Base-by-base conservation (phyloP, 2,113 vertebrate genomes). In the Leiothrix lutea region DNA sequence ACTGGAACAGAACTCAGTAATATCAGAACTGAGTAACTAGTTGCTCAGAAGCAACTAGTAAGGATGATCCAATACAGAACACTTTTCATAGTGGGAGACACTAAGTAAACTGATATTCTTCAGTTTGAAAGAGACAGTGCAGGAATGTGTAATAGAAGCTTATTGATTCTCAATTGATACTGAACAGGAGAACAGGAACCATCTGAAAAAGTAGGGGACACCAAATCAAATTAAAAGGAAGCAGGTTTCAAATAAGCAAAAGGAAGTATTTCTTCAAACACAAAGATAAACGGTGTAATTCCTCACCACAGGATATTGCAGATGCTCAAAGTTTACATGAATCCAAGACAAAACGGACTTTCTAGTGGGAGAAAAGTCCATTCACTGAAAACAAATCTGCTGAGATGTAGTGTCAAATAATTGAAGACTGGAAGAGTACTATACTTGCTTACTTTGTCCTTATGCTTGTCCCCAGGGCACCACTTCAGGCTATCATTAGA, bases 241-340 rank as follows among this genome's bases (percentile, higher is more conserved):
- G 31, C 15, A 69, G 26, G 33, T 45, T 92, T 56, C 74, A 72
- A 79, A 85, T 60, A 93, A 87, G 80, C 62, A 53, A 77, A 75
- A 82, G 62, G 66, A 96, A 95, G 36, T 65, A 61, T 61, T 90
- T 89, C 61, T 94, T 90, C 66, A 85, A 87, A 47, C 9, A 54
- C 40, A 47, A 85, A 71, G 29, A 85, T 67, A 86, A 91, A 84
- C 0, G 0, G 6, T 42, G 5, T 40, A 85, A 80, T 75, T 90
- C 28, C 66, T 88, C 18, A 79, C 31, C 53, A 80, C 88, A 93
- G 66, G 81, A 92, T 82, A 81, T 17, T 80, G 62, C 88, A 95
- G 74, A 61, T 93, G 78, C 66, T 85, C 36, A 38, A 85, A 92
- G 79, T 82, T 95, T 92, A 94, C 44, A 85, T 18, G 40, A 95